Evolutionary conservation across 2,113 vertebrate species (phyloP), one percentile per base, ranked within the genome.

Genomic region (Protobothrops flavoviridis): DNA sequence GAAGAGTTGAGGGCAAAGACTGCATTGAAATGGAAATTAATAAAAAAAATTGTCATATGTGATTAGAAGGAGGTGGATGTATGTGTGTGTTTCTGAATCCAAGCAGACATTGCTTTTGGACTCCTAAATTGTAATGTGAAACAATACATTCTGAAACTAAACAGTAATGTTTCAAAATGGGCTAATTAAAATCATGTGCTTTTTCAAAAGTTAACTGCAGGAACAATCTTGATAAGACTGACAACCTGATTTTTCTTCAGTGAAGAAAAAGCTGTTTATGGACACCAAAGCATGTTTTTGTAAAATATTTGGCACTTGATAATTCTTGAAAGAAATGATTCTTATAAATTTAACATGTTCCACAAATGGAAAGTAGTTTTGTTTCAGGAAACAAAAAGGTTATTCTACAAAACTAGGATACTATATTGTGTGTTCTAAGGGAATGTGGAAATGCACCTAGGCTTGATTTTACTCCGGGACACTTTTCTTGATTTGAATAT

Each of bases 221-320:
- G 94, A 94, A 92, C 91, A 8, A 74, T n/a, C 29, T 88, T 26
- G 59, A 21, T 95, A 95, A 94, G 0, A 9, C 87, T 94, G 96
- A 96, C 94, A 95, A 95, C 93, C 95, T 97, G 94, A 93, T 91
- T 96, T 96, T 95, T 93, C 88, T 91, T 94, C 5, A 87, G 33
- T 87, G 57, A 85, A 81, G 33, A 50, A 87, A 95, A 64, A 90
- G 85, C 90, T 91, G 33, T 29, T 95, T 9, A 89, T 0, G 2
- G 87, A 48, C 87, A 55, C 53, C 81, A 91, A 93, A 92, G 89
- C 1, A 3, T 43, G 43, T 10, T 61, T 57, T 85, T 57, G 61
- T 0, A 94, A 89, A 93, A 39, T 93, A 87, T 89, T 90, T 94
- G 69, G 74, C 74, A 56, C 87, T 87, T 86, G 45, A 81, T 92